phyloP scores from a whole-genome alignment of 2,797 vertebrate species.

The Melopsittacus undulatus region DNA sequence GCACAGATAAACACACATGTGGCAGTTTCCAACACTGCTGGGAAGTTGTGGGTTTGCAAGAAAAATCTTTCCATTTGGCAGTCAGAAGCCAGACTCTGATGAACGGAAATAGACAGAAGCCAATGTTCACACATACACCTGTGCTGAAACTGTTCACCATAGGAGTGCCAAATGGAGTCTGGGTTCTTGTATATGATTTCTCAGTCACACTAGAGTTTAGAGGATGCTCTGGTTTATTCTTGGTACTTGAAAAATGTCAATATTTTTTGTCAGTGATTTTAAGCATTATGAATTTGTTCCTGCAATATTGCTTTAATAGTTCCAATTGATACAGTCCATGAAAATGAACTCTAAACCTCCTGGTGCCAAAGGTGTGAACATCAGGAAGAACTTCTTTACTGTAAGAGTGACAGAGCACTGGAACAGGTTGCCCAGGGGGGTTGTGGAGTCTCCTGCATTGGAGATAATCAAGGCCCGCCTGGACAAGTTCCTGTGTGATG shows the following conservation, averaged over 20 bases:
- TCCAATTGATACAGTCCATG: background rate
- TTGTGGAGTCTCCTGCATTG: too few relatives aligned
- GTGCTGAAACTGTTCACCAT: background rate
- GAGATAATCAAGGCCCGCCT: too few relatives aligned
- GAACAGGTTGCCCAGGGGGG: too few relatives aligned
- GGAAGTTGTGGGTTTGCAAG: background rate
- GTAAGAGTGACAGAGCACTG: too few relatives aligned
- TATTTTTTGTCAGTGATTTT: constrained; percentile 26
- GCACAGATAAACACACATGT: background rate
- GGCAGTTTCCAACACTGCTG: background rate
- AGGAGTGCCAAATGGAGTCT: background rate
- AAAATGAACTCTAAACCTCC: constrained; percentile 18
- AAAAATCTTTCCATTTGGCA: background rate
- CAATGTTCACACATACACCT: background rate
- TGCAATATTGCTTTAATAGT: background rate
- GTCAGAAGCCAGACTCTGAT: background rate
- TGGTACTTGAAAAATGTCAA: constrained; percentile 26
- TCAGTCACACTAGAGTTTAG: background rate
- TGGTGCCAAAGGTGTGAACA: background rate
- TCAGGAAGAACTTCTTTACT: too few relatives aligned
- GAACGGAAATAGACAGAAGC: background rate
- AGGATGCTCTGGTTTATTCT: background rate
- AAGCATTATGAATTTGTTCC: background rate
- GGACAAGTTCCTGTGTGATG: too few relatives aligned
- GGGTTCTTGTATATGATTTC: background rate